These are phyloP conservation scores for Ammospiza nelsoni DNA, from an alignment of 2,113 vertebrate genomes.

Conservation along the genomic window DNA sequence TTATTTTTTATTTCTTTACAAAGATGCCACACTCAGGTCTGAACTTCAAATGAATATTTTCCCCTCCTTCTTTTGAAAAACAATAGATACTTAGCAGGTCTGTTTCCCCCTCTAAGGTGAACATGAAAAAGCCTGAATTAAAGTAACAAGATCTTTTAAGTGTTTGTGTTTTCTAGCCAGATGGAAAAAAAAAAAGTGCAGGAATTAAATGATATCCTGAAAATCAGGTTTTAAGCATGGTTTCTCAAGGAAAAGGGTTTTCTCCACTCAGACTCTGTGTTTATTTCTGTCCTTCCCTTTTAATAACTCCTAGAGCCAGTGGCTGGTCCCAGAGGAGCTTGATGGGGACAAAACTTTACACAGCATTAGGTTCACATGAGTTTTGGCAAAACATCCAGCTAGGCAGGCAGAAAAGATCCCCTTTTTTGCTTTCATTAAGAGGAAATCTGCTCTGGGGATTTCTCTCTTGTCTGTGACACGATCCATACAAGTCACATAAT, in stretches of 20 bases:
- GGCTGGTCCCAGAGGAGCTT: background rate
- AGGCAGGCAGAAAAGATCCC: background rate
- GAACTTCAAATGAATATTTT: background rate
- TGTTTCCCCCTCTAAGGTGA: background rate
- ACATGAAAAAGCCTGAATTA: background rate
- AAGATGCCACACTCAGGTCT: background rate
- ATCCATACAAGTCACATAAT: background rate
- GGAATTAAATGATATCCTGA: background rate
- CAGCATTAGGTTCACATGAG: background rate
- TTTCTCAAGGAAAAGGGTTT: background rate
- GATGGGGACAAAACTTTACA: background rate
- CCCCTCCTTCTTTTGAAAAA: background rate
- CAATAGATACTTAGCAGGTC: rapidly evolving
- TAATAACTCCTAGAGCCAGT: background rate
- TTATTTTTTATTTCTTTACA: background rate
- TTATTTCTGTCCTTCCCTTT: background rate
- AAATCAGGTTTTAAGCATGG: background rate
- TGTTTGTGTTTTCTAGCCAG: background rate
- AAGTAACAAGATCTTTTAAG: background rate
- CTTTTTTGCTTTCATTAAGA: background rate
- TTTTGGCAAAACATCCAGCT: background rate
- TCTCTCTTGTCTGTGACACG: background rate
- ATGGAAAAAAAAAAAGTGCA: background rate
- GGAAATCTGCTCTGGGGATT: background rate
- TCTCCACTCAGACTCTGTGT: background rate